Evolutionary conservation across 2,888 invertebrate species (phyloP), one percentile per base, ranked within the genome.

Genomic region (Podabrus alpinus): DNA sequence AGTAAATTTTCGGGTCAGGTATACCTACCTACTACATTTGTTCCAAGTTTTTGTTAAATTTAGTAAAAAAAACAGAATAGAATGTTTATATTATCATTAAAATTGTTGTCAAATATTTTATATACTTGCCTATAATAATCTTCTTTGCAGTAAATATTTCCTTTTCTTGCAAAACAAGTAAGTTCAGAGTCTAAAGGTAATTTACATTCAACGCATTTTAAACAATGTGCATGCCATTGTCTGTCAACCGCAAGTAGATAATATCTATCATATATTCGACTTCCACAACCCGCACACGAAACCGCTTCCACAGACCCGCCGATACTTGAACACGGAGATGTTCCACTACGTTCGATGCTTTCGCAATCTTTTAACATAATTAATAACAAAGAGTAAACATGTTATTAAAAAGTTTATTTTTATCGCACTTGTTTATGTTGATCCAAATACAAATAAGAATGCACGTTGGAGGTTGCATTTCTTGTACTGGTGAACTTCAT

Each of bases 111-210:
- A 68, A 60, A 68, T 62, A 67, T 59, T 66, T 59, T 19, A 45
- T 29, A 45, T 69, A 74, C 89, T 89, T 87, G 97, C 97, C 96
- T 93, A 88, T 95, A 96, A 86, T 97, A 97, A 87, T 97, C 97
- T 84, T 96, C 96, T 86, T 96, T 96, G 90, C 97, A 97, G 88
- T 95, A 97, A 82, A 97, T 96, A 86, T 94, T 94, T 71, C 96
- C 95, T 83, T 96, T 95, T 79, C 95, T 89, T 10, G 95, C 93
- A 87, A 96, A 97, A 88, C 97, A 97, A 80, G 96, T 95, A 78
- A 94, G 90, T 85, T 97, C 95, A 9, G 94, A 91, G 86, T 96
- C 96, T 78, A 97, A 90, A 9, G 95, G 93, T 79, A 94, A 88
- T 73, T 94, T 93, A 86, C 97, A 97, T 85, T 95, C 94, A 86